Evolutionary conservation across 2,113 vertebrate species (phyloP).

Genomic region (Callipepla squamata): DNA sequence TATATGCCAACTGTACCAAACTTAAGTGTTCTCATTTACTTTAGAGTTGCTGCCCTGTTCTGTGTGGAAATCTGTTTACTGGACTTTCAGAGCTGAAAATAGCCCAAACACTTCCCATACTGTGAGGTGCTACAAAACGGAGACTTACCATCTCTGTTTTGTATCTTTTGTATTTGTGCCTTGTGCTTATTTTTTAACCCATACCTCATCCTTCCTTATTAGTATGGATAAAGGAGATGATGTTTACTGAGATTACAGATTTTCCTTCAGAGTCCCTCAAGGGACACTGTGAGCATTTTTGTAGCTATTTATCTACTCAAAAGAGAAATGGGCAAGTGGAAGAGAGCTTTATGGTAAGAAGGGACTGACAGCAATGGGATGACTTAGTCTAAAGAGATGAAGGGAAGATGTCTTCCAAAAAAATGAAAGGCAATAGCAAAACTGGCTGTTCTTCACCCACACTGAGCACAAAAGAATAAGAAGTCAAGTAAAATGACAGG

Average conservation of each 20-base stretch:
- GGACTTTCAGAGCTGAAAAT: not conserved
- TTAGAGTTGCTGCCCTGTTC: not conserved
- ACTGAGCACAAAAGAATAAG: not conserved
- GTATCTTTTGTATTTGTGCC: not conserved
- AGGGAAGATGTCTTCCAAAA: not conserved
- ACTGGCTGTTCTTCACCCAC: not conserved
- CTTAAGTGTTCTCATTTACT: not conserved
- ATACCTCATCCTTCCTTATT: not conserved
- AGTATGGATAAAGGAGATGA: not conserved
- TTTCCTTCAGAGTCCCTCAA: slow-evolving; percentile 11
- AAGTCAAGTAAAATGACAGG: not conserved
- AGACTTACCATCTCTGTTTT: not conserved
- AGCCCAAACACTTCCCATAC: not conserved
- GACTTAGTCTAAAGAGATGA: not conserved
- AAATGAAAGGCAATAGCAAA: not conserved
- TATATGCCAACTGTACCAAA: not conserved
- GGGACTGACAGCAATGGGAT: not conserved
- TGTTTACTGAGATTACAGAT: not conserved
- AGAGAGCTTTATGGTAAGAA: not conserved
- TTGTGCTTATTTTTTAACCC: not conserved
- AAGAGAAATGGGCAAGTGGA: slow-evolving; percentile 13
- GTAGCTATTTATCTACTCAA: slow-evolving; percentile 6
- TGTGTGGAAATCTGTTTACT: not conserved
- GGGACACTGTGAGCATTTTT: slow-evolving; percentile 3
- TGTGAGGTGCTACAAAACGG: not conserved